Conservation (phyloP, 2,113 vertebrate genomes). For the Puffinus mauretanicus region DNA sequence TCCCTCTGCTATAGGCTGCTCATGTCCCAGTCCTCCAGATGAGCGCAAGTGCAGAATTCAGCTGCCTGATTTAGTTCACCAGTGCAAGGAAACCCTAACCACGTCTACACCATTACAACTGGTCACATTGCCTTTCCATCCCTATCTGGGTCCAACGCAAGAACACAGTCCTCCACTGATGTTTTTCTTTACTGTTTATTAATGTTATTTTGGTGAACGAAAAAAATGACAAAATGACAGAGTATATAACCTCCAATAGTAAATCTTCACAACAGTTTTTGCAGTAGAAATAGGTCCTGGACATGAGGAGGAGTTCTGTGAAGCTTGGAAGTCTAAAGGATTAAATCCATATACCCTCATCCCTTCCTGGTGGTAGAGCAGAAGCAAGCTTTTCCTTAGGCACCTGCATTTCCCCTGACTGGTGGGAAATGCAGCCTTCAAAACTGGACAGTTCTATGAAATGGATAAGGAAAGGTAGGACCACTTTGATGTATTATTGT, state of each 20-base stretch:
- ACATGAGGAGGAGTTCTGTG: not conserved
- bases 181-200: not conserved
- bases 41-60: accelerated
- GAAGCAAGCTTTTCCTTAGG: not conserved
- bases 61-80: not conserved
- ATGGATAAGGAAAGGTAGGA: not conserved
- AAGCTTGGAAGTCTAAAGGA: not conserved
- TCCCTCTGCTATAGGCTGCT: not conserved
- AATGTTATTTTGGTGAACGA: accelerated
- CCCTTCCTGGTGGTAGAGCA: not conserved
- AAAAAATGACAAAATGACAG: not conserved
- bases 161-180: not conserved
- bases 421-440: not conserved
- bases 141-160: not conserved
- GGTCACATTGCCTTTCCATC: not conserved
- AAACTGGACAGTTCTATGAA: not conserved
- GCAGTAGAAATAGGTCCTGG: not conserved
- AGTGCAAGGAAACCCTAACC: not conserved
- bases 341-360: not conserved
- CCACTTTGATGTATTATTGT: not conserved
- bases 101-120: not conserved
- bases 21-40: not conserved
- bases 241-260: not conserved
- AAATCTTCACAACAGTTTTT: not conserved
- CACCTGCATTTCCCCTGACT: not conserved